These are phyloP conservation scores for Agrochola circellaris DNA, from an alignment of 2,888 invertebrate species.

Conservation along the genomic window DNA sequence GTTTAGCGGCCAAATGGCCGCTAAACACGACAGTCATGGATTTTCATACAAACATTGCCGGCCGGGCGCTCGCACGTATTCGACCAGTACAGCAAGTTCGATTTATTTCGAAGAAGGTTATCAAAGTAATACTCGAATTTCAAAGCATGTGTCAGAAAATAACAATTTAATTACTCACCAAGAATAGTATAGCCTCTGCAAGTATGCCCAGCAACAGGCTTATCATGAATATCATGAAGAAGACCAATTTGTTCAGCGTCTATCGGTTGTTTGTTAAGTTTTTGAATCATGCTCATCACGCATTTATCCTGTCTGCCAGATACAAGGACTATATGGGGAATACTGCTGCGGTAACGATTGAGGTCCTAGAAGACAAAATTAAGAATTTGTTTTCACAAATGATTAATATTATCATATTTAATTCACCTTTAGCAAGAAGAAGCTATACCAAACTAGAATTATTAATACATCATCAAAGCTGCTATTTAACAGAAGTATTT, in stretches of 20 bases:
- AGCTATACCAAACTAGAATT: too few species aligned
- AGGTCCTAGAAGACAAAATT: constrained; percentile 63
- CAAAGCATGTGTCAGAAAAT: too few species aligned
- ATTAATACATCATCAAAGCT: neutral
- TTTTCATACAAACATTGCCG: too few species aligned
- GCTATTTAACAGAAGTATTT: neutral
- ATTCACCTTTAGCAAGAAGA: neutral
- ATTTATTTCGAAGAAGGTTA: too few species aligned
- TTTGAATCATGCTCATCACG: constrained; percentile 76
- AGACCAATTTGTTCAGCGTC: constrained; percentile 88
- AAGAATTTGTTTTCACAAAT: neutral
- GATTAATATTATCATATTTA: neutral
- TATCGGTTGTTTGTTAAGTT: constrained; percentile 71
- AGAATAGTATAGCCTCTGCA: constrained; percentile 91
- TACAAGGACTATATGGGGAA: constrained; percentile 87
- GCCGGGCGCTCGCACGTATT: too few species aligned
- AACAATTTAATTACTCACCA: constrained; percentile 4
- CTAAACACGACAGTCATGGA: too few species aligned
- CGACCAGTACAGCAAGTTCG: too few species aligned
- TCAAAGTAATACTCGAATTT: too few species aligned
- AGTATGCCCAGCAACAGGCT: constrained; percentile 89
- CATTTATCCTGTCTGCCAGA: constrained; percentile 90
- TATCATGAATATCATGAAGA: constrained; percentile 84
- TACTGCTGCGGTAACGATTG: constrained; percentile 68
- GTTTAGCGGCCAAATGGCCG: too few species aligned